phyloP scores from a whole-genome alignment of 2,888 invertebrate genomes.

The Pyrochroa serraticornis region DNA sequence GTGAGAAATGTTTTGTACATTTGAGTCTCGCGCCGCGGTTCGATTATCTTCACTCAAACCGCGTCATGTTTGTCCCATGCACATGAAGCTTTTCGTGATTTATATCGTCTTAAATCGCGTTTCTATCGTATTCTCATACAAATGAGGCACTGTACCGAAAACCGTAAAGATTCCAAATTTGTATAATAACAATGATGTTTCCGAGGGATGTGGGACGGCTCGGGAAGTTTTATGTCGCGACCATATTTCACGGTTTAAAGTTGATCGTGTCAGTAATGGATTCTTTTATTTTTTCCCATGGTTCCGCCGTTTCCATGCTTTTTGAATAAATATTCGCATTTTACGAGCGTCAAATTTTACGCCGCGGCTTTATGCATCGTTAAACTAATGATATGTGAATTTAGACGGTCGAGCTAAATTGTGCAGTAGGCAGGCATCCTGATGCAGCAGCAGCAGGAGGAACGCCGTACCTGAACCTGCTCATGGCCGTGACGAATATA shows the following conservation, averaged over 20 bases:
- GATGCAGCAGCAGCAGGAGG: too few species aligned
- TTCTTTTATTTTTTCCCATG: constrained; percentile 34
- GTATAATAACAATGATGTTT: constrained; percentile 35
- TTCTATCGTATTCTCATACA: constrained; percentile 40
- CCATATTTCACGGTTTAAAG: constrained; percentile 41
- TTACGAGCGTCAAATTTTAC: constrained; percentile 23
- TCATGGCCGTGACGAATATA: too few species aligned
- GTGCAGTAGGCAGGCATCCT: too few species aligned
- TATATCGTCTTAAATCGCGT: constrained; percentile 38
- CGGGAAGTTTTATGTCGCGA: constrained; percentile 35
- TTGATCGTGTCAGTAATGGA: constrained; percentile 36
- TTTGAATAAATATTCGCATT: constrained; percentile 22
- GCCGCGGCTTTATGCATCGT: constrained; percentile 27
- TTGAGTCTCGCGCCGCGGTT: too few species aligned
- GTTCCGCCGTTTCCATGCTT: constrained; percentile 2
- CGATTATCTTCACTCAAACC: constrained; percentile 3
- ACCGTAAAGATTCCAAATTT: constrained; percentile 39
- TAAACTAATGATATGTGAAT: constrained; percentile 33
- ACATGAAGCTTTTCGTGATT: constrained; percentile 32
- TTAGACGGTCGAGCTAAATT: neutral
- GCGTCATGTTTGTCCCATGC: constrained; percentile 29
- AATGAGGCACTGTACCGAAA: constrained; percentile 35
- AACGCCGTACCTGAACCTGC: too few species aligned
- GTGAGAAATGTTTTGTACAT: too few species aligned
- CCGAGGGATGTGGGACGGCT: constrained; percentile 20